These are phyloP conservation scores for Erinaceus europaeus DNA, from an alignment of 2,113 vertebrate genomes.

Conservation along the genomic window DNA sequence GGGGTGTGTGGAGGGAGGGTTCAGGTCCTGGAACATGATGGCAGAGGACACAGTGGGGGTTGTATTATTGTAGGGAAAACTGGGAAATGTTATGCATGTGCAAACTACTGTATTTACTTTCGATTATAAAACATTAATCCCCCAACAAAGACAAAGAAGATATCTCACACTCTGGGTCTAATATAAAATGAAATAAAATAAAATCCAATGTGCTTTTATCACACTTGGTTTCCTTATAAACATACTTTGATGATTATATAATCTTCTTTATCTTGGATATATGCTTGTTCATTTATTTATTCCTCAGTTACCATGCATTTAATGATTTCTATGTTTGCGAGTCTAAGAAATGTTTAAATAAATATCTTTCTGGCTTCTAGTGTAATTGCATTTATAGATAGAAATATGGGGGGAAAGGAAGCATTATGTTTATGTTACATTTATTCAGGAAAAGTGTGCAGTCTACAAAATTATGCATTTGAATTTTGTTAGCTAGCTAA, in stretches of 20 bases:
- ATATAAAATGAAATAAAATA: too few relatives aligned
- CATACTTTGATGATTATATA: not conserved
- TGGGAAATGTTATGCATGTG: too few relatives aligned
- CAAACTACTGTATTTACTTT: too few relatives aligned
- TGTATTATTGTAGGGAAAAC: too few relatives aligned
- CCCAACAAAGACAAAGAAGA: too few relatives aligned
- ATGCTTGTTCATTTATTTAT: not conserved
- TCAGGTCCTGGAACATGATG: too few relatives aligned
- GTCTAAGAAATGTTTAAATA: not conserved
- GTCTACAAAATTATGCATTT: not conserved
- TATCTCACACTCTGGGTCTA: too few relatives aligned
- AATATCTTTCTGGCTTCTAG: slow-evolving; percentile 1
- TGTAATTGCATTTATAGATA: not conserved
- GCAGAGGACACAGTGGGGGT: too few relatives aligned
- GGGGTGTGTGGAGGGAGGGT: too few relatives aligned
- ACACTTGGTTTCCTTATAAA: slow-evolving; percentile 21
- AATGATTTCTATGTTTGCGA: not conserved
- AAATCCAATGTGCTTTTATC: too few relatives aligned
- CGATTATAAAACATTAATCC: too few relatives aligned
- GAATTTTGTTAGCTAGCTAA: not conserved
- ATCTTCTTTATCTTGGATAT: not conserved
- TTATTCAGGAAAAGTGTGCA: not conserved
- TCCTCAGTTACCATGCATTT: not conserved
- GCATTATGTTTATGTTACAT: not conserved
- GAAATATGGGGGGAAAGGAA: not conserved